Conservation (phyloP, 2,113 vertebrate genomes). For the Microtus ochrogaster region DNA sequence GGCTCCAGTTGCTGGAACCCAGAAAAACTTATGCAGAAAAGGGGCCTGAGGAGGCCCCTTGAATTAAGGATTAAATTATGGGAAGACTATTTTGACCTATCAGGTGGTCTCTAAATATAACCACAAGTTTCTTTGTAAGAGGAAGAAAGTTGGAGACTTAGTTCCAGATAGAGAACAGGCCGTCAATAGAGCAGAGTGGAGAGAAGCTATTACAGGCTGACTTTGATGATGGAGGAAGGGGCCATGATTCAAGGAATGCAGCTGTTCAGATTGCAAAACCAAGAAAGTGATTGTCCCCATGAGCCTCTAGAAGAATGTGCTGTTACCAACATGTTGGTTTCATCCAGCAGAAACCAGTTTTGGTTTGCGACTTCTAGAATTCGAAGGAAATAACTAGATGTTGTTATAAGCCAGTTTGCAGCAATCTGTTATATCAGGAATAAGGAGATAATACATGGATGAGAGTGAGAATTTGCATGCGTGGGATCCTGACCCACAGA, state of each 20-base stretch:
- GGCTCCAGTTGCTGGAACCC: not conserved
- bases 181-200: not conserved
- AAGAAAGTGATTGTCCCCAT: not conserved
- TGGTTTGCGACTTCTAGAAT: not conserved
- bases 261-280: not conserved
- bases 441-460: not conserved
- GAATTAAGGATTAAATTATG: not conserved
- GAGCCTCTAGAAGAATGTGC: not conserved
- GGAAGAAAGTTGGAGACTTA: not conserved
- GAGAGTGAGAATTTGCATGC: not conserved
- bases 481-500: not conserved
- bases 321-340: not conserved
- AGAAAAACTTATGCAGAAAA: not conserved
- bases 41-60: not conserved
- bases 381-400: not conserved
- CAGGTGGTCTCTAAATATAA: not conserved
- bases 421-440: not conserved
- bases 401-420: not conserved
- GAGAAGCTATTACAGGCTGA: not conserved
- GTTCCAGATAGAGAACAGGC: not conserved
- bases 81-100: not conserved
- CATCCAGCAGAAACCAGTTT: not conserved
- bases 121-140: not conserved
- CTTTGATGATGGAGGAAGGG: not conserved
- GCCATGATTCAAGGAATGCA: not conserved